Conservation (phyloP, 2,888 invertebrate genomes). For the Ypsolopha scabrella region DNA sequence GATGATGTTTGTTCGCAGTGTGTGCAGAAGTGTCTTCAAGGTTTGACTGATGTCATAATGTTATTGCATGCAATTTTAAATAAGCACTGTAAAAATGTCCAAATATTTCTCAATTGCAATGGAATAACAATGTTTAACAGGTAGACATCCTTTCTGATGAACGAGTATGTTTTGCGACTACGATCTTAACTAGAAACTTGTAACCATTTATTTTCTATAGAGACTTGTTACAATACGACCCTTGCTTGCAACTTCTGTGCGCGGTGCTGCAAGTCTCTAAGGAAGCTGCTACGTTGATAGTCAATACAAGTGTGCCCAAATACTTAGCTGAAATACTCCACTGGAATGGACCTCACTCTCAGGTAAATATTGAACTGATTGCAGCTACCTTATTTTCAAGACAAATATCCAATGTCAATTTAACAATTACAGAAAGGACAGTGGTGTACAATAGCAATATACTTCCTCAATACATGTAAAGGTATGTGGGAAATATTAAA, state of each 20-base stretch:
- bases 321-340: constrained; percentile 24
- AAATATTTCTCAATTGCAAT: constrained; percentile 33
- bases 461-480: constrained; percentile 21
- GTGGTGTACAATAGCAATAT: constrained; percentile 43
- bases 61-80: constrained; percentile 38
- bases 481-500: neutral
- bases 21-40: constrained; percentile 29
- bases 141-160: constrained; percentile 16
- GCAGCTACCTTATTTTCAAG: neutral
- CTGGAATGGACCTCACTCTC: constrained; percentile 26
- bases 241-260: constrained; percentile 38
- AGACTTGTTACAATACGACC: constrained; percentile 27
- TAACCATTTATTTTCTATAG: constrained; percentile 16
- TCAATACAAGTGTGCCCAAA: constrained; percentile 16
- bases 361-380: constrained; percentile 18
- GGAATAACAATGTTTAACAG: constrained; percentile 44
- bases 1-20: constrained; percentile 26
- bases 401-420: neutral
- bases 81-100: constrained; percentile 32
- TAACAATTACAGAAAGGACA: constrained; percentile 32
- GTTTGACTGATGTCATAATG: constrained; percentile 28
- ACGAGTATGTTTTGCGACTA: too few species aligned
- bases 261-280: constrained; percentile 27
- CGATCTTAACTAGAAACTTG: too few species aligned
- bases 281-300: constrained; percentile 13